These are phyloP conservation scores for Forpus xanthops DNA, from an alignment of 2,797 vertebrate species.

Conservation along the genomic window DNA sequence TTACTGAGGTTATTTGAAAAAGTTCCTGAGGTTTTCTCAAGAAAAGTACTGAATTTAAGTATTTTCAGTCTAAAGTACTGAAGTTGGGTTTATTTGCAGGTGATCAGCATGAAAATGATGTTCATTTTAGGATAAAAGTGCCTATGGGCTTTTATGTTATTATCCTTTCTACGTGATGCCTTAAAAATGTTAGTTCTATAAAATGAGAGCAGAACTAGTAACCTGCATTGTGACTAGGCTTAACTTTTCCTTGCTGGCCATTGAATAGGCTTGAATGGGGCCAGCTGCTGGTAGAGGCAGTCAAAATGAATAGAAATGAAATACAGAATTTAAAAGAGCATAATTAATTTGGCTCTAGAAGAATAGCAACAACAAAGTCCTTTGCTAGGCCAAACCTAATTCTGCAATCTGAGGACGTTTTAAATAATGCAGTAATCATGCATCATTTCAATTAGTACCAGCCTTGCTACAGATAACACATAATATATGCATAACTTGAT, in stretches of 20 bases:
- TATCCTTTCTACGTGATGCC: neutral
- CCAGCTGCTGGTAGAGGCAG: neutral
- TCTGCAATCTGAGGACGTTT: slow-evolving; percentile 1
- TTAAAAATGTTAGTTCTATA: neutral
- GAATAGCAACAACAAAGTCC: neutral
- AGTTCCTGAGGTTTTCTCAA: neutral
- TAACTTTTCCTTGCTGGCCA: neutral
- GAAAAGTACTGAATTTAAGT: neutral
- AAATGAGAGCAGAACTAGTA: neutral
- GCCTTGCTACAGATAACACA: neutral
- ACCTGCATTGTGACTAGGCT: neutral
- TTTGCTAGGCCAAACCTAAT: neutral
- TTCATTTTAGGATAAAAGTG: neutral
- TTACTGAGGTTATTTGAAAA: neutral
- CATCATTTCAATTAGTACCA: slow-evolving; percentile 11
- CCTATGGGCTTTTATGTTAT: neutral
- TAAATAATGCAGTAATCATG: slow-evolving; percentile 16
- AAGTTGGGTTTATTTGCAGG: neutral
- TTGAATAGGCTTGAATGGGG: neutral
- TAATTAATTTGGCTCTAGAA: neutral
- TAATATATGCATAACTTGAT: slow-evolving; percentile 36
- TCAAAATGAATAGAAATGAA: neutral
- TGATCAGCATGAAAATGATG: neutral
- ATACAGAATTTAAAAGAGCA: neutral
- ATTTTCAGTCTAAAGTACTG: neutral